These are phyloP conservation scores for fruit fly (Drosophila melanogaster) DNA, from an alignment of 1,140 invertebrate species.

Conservation along the genomic window DNA sequence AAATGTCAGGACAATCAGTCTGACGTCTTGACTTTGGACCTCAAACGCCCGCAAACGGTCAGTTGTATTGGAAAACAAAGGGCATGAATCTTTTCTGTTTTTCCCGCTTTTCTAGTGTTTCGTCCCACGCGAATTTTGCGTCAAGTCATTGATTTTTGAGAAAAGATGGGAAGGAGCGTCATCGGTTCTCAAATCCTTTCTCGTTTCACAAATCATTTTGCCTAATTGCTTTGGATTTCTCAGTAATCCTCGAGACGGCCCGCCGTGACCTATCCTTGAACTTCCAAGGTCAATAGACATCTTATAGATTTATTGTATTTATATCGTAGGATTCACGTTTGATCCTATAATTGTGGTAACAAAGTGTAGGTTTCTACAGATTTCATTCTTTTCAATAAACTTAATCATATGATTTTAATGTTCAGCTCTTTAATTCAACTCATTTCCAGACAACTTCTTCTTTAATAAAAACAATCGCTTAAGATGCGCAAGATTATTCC, in stretches of 20 bases:
- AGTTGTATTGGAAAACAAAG: slow-evolving; percentile 7
- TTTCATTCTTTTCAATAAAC: too few species aligned
- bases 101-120: slow-evolving; percentile 54
- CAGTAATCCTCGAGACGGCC: too few species aligned
- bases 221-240: too few species aligned
- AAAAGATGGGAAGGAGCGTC: slow-evolving; percentile 1
- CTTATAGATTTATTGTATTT: too few species aligned
- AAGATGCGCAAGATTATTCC: background rate
- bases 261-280: too few species aligned
- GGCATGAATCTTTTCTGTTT: slow-evolving; percentile 25
- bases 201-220: slow-evolving; percentile 59
- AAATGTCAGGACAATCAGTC: slow-evolving; percentile 63
- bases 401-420: too few species aligned
- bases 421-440: too few species aligned
- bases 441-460: background rate
- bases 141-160: slow-evolving; percentile 59
- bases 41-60: slow-evolving; percentile 17
- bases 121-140: slow-evolving; percentile 33
- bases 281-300: too few species aligned
- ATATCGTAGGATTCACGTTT: too few species aligned
- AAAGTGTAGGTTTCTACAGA: too few species aligned
- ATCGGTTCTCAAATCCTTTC: slow-evolving; percentile 7
- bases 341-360: too few species aligned
- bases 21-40: slow-evolving; percentile 72
- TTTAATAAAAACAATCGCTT: background rate